Evolutionary conservation across 2,113 vertebrate species (phyloP), one percentile per base, ranked within the genome.

Genomic region (Crotalus tigris): DNA sequence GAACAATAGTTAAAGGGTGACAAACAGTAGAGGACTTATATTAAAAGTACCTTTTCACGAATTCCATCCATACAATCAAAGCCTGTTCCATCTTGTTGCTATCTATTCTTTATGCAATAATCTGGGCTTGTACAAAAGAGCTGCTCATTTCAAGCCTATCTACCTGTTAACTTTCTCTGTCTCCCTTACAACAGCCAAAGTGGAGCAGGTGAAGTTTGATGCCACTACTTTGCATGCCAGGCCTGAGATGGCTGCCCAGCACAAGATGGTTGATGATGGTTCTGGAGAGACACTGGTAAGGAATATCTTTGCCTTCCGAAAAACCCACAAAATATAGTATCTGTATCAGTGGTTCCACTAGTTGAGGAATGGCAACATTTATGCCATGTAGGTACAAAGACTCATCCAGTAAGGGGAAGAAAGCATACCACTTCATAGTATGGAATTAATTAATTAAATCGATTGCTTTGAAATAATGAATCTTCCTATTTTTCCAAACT

Each of bases 201-300:
- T 99, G 91, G 98, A 98, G 85, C 98, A 98, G 95, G 97, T 98
- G 88, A 98, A 98, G 96, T 99, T 98, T 89, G 98, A 99, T 0
- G 98, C 97, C 21, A 96, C 90, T 3, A 97, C 97, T 0, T 96
- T 99, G 97, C 98, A 99, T 0, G 97, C 98, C 88, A 97, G 97
- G 89, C 98, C 98, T 13, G 96, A 98, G 91, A 2, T 98, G 89
- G 98, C 98, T 0, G 98, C 98, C 29, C 97, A 98, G 96, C 97
- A 98, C 95, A 98, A 98, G 95, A 98, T 99, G 98, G 98, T 98
- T 88, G 98, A 99, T 1, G 98, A 99, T 0, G 98, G 98, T 87
- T 97, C 98, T 0, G 98, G 98, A 44, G 98, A 98, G 57, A 97
- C 95, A 5, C 93, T 98, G 97, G 98, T 98, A 91, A 69, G 93